Evolutionary conservation across 1,140 invertebrate species (phyloP).

Genomic region (Anastrepha obliqua): DNA sequence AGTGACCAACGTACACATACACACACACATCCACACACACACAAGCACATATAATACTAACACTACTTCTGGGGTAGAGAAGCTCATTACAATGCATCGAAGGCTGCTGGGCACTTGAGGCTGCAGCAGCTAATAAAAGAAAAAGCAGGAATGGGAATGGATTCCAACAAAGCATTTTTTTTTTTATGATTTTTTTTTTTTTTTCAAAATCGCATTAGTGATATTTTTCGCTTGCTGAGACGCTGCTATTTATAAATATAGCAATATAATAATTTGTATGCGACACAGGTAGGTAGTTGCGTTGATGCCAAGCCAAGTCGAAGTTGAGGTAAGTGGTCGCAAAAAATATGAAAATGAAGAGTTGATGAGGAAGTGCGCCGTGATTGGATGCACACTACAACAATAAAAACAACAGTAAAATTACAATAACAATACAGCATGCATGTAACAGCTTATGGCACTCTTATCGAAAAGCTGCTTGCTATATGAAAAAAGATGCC

Average conservation of each 20-base stretch:
- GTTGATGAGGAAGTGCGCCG: slow-evolving; percentile 21
- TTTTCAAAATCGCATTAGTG: neutral
- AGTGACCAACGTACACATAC: neutral
- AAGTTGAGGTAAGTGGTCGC: neutral
- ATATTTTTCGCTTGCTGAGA: neutral
- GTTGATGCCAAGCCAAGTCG: neutral
- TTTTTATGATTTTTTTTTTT: neutral
- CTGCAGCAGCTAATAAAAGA: neutral
- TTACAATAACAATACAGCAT: neutral
- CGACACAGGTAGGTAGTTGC: neutral
- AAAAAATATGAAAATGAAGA: slow-evolving; percentile 18
- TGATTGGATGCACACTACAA: neutral
- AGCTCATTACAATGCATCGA: neutral
- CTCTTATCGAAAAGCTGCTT: neutral
- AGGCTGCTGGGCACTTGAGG: neutral
- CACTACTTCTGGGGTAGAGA: neutral
- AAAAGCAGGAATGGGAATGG: neutral
- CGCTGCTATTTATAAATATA: neutral
- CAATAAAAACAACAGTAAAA: neutral
- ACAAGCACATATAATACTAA: neutral
- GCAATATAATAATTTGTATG: slow-evolving; percentile 25
- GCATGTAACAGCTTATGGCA: neutral
- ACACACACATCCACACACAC: neutral
- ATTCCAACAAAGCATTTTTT: neutral
- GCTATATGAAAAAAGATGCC: neutral